Conservation (phyloP, 2,113 vertebrate species). For the Hiodon tergisus region DNA sequence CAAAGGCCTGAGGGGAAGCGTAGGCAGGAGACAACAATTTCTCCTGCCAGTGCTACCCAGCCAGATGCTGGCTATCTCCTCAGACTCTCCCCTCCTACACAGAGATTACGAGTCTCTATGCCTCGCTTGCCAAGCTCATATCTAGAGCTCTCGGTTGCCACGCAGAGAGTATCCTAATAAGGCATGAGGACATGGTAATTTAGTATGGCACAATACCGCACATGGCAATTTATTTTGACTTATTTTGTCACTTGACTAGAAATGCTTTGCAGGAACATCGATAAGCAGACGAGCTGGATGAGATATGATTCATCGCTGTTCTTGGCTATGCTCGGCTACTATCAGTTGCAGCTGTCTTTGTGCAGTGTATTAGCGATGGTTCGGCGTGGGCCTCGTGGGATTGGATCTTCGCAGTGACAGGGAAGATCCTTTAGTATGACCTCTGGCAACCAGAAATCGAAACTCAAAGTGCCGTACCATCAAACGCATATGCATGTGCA, state of each 20-base stretch:
- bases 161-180: neutral
- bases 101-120: neutral
- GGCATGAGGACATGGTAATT: neutral
- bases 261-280: neutral
- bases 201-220: neutral
- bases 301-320: constrained; percentile 4
- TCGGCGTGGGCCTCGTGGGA: no score
- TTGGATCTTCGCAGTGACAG: no score
- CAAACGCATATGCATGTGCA: no score
- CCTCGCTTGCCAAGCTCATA: neutral
- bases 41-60: neutral
- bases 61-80: neutral
- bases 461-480: no score
- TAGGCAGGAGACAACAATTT: neutral
- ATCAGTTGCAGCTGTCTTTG: neutral
- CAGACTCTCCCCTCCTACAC: neutral
- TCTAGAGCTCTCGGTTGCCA: neutral
- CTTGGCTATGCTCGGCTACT: neutral
- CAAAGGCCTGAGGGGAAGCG: neutral
- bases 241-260: neutral
- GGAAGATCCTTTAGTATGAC: no score
- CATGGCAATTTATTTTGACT: neutral
- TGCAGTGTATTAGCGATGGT: no score
- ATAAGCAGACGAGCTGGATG: neutral
- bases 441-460: no score